Conservation (phyloP, 2,888 invertebrate genomes). For the Timandra comae region DNA sequence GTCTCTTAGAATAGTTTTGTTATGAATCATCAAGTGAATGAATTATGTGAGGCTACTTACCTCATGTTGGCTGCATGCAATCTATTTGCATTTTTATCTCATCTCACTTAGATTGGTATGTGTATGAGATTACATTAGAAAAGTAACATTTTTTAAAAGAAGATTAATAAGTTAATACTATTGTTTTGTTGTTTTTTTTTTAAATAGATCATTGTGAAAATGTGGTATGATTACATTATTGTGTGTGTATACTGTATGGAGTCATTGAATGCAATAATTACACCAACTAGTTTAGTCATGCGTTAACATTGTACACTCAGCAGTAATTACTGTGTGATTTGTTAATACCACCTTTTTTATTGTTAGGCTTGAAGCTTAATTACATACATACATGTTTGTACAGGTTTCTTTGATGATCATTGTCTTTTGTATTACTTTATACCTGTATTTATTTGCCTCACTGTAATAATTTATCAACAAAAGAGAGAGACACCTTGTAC, state of each 20-base stretch:
- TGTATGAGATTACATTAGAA: too few relatives aligned
- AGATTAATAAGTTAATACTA: too few relatives aligned
- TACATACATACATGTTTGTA: too few relatives aligned
- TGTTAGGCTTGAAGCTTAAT: too few relatives aligned
- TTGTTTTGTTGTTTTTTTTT: too few relatives aligned
- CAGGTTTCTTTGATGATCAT: too few relatives aligned
- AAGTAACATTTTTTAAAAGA: too few relatives aligned
- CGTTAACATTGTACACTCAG: conserved; percentile 28
- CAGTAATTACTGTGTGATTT: conserved; percentile 19
- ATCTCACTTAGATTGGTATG: not conserved
- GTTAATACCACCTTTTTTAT: conserved; percentile 18
- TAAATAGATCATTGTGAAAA: conserved; percentile 14
- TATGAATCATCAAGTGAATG: conserved; percentile 14
- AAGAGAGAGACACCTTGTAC: too few relatives aligned
- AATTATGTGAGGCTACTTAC: conserved; percentile 1
- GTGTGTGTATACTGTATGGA: conserved; percentile 9
- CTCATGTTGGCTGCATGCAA: not conserved
- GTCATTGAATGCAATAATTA: conserved; percentile 31
- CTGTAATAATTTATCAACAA: too few relatives aligned
- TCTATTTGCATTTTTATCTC: not conserved
- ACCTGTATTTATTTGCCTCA: too few relatives aligned
- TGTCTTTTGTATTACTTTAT: too few relatives aligned
- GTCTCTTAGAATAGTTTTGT: not conserved
- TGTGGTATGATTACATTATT: conserved; percentile 5
- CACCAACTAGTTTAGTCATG: conserved; percentile 27